phyloP scores from a whole-genome alignment of 2,113 vertebrate species.

The Oreochromis tanganicae region DNA sequence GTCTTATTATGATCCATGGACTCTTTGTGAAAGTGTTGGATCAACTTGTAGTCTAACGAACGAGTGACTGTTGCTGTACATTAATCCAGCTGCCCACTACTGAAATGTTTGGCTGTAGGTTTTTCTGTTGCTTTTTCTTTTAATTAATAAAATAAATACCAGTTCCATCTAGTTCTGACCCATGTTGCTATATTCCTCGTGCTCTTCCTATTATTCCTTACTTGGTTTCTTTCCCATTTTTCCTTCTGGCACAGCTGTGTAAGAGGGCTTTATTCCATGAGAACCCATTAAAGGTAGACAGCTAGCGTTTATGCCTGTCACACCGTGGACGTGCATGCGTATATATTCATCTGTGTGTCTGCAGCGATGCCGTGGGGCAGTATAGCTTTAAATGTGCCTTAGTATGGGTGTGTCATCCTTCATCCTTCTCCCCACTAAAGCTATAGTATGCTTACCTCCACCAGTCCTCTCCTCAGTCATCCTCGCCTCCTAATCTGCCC shows the following conservation, averaged over 20 bases:
- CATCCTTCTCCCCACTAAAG: background rate
- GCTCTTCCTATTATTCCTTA: background rate
- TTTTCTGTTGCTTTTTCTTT: background rate
- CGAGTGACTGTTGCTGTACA: background rate
- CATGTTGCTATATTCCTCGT: background rate
- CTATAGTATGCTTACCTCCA: slow-evolving; percentile 1
- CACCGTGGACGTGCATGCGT: background rate
- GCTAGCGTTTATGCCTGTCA: background rate
- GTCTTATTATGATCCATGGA: fast-evolving
- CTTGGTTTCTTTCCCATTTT: background rate
- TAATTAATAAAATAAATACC: background rate
- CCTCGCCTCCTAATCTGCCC: background rate
- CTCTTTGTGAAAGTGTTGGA: background rate
- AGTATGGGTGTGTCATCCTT: background rate
- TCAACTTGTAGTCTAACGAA: background rate
- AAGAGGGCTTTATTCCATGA: background rate
- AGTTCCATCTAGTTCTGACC: background rate
- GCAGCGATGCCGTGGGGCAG: background rate
- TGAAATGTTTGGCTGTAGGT: background rate
- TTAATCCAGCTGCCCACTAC: background rate
- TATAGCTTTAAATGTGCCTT: background rate
- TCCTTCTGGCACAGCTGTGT: background rate
- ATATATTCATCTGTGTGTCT: background rate
- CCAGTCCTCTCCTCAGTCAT: background rate
- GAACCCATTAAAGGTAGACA: background rate